A percentile compares a stretch with the other conserved stretches of the same genome.
These are phyloP conservation scores for Astur gentilis DNA, from an alignment of 2,113 vertebrate genomes.

Conservation along the genomic window DNA sequence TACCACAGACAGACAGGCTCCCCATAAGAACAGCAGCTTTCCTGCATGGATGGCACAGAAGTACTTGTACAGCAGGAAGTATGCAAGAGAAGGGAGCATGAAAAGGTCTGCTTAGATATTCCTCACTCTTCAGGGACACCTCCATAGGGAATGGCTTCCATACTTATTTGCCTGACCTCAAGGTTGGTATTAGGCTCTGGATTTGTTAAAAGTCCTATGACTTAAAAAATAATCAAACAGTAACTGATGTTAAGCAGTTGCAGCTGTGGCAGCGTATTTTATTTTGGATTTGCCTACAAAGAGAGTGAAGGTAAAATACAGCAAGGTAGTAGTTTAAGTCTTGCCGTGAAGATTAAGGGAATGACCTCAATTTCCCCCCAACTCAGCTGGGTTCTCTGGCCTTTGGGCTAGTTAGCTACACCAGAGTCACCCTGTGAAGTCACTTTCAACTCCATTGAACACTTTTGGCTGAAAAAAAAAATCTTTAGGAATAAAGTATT, in stretches of 20 bases:
- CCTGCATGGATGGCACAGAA: not conserved
- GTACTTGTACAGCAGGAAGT: not conserved
- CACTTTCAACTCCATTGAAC: not conserved
- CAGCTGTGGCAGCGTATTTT: not conserved
- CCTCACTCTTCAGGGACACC: not conserved
- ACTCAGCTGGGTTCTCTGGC: not conserved
- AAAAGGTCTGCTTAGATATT: not conserved
- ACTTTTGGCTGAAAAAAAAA: not conserved
- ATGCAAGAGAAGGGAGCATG: fast-evolving
- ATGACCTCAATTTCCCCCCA: not conserved
- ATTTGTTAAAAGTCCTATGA: not conserved
- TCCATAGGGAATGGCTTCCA: not conserved
- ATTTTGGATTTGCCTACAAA: not conserved
- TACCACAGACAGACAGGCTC: not conserved
- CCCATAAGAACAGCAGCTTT: not conserved
- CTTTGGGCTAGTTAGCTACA: not conserved
- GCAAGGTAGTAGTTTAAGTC: not conserved
- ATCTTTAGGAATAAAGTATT: not conserved
- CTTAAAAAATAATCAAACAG: not conserved
- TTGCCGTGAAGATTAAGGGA: not conserved
- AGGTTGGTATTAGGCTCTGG: not conserved
- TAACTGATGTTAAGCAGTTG: not conserved
- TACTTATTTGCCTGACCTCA: not conserved
- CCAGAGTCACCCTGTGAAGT: not conserved
- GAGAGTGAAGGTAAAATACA: not conserved